Evolutionary conservation across 1,140 invertebrate genomes (phyloP).

Genomic region (Drosophila rhopaloa): DNA sequence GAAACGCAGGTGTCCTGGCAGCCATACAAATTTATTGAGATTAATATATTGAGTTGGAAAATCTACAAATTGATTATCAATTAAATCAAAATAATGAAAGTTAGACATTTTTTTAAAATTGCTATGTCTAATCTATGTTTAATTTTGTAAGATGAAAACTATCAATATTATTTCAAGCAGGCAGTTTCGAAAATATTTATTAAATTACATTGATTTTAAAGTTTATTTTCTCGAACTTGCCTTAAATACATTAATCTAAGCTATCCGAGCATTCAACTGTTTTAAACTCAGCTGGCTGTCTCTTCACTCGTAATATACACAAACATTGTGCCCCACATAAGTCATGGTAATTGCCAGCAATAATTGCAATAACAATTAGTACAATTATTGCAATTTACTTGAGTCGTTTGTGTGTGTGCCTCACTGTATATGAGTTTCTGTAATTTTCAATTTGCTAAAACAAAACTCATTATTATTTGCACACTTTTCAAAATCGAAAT

Average conservation of each 20-base stretch:
- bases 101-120: not conserved
- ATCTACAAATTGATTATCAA: slow-evolving; percentile 5
- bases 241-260: not conserved
- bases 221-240: not conserved
- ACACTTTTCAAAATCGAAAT: slow-evolving; percentile 41
- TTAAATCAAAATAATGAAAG: not conserved
- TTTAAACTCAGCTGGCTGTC: slow-evolving; percentile 11
- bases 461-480: slow-evolving; percentile 64
- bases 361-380: slow-evolving; percentile 81
- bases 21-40: not conserved
- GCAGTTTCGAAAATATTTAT: too few species aligned
- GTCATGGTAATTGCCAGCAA: slow-evolving; percentile 77
- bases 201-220: not conserved
- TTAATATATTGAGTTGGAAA: slow-evolving; percentile 10
- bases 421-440: slow-evolving; percentile 30
- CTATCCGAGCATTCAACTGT: slow-evolving; percentile 8
- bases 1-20: slow-evolving; percentile 27
- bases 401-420: not conserved
- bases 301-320: slow-evolving; percentile 53
- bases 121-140: too few species aligned
- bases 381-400: slow-evolving; percentile 81
- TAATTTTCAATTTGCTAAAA: slow-evolving; percentile 76
- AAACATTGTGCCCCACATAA: slow-evolving; percentile 75
- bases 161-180: too few species aligned
- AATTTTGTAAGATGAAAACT: too few species aligned